Evolutionary conservation across 2,888 invertebrate genomes (phyloP).

Genomic region (Diaperis boleti): DNA sequence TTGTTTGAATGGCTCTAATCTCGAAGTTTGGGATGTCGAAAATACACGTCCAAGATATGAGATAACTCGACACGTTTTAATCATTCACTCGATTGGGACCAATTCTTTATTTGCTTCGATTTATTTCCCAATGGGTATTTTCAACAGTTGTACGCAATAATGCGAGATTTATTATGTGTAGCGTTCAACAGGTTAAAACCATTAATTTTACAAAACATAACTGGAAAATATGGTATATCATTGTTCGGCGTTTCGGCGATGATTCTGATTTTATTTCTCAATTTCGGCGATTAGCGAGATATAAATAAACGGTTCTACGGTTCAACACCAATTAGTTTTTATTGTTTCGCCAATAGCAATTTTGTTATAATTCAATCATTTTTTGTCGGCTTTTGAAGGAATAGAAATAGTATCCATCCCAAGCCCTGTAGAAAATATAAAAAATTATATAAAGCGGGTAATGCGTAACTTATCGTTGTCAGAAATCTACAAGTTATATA

Average conservation of each 20-base stretch:
- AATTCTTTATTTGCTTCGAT: conserved; percentile 22
- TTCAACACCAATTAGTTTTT: conserved; percentile 32
- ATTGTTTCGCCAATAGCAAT: conserved; percentile 25
- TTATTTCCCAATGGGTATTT: conserved; percentile 18
- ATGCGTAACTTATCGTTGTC: conserved; percentile 47
- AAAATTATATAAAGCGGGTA: conserved; percentile 24
- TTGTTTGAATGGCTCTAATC: conserved; percentile 17
- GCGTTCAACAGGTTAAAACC: conserved; percentile 41
- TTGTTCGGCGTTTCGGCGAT: conserved; percentile 33
- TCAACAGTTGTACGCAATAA: conserved; percentile 21
- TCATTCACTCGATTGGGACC: background rate
- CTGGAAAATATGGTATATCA: conserved; percentile 28
- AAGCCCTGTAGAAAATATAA: too few species aligned
- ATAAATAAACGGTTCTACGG: conserved; percentile 19
- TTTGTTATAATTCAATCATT: conserved; percentile 36
- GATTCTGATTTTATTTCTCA: conserved; percentile 36
- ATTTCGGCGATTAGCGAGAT: conserved; percentile 36
- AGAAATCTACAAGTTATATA: conserved; percentile 48
- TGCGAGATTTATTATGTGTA: conserved; percentile 22
- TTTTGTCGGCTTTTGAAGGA: background rate
- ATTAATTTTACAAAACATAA: conserved; percentile 40
- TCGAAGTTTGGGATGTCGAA: conserved; percentile 5
- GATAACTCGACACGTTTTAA: background rate
- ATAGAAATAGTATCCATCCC: too few species aligned
- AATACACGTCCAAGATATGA: conserved; percentile 11